These are phyloP conservation scores for Andrena haemorrhoa DNA, from an alignment of 2,888 invertebrate genomes.

Conservation along the genomic window DNA sequence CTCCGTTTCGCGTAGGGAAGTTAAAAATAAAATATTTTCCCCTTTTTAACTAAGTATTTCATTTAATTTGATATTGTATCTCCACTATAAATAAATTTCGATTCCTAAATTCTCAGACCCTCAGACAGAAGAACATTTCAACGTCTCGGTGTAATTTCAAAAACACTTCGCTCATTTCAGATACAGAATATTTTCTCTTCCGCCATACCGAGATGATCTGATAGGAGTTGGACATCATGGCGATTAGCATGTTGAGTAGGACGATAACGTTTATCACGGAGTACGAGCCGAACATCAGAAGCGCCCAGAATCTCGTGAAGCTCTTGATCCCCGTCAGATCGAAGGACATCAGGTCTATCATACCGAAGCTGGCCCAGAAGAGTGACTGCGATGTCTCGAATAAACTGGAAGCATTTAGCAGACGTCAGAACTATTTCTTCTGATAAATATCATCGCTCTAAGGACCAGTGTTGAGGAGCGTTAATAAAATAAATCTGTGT, in stretches of 20 bases:
- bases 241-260: slow-evolving; percentile 98
- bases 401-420: slow-evolving; percentile 87
- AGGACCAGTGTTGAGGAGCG: too few species aligned
- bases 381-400: slow-evolving; percentile 99
- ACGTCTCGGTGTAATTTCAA: too few species aligned
- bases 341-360: slow-evolving; percentile 97
- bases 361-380: slow-evolving; percentile 99
- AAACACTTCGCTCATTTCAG: too few species aligned
- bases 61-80: too few species aligned
- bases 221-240: slow-evolving; percentile 99
- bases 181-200: not conserved
- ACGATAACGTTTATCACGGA: slow-evolving; percentile 99
- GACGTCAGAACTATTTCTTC: not conserved
- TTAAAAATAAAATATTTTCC: too few species aligned
- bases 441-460: slow-evolving; percentile 7
- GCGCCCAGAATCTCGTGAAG: slow-evolving; percentile 98
- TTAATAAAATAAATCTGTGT: too few species aligned
- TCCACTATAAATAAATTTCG: too few species aligned
- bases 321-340: slow-evolving; percentile 97
- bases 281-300: slow-evolving; percentile 98
- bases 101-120: too few species aligned
- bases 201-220: slow-evolving; percentile 96
- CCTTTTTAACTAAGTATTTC: too few species aligned
- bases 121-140: too few species aligned
- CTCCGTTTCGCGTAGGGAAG: too few species aligned